Evolutionary conservation across 2,113 vertebrate species (phyloP).

Genomic region (Anoplopoma fimbria): DNA sequence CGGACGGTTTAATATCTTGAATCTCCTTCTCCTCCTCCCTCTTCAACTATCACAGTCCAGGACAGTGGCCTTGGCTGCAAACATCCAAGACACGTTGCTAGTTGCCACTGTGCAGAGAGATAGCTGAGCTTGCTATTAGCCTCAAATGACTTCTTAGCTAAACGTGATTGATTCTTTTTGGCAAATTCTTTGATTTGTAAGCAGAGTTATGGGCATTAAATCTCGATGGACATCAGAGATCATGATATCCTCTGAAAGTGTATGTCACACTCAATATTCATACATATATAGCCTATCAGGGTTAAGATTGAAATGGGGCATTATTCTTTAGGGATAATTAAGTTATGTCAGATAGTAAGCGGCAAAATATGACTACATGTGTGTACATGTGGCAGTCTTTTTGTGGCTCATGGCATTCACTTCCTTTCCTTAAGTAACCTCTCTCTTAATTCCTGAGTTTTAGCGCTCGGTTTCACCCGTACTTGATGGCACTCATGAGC

Average conservation of each 20-base stretch:
- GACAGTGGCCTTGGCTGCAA: conserved; percentile 34
- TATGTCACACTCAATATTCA: neutral
- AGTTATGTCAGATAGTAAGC: neutral
- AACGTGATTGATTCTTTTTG: neutral
- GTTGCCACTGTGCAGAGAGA: conserved; percentile 10
- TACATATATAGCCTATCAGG: neutral
- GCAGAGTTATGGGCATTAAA: neutral
- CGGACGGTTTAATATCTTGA: neutral
- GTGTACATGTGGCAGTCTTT: neutral
- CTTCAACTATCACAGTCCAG: conserved; percentile 17
- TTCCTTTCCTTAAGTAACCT: conserved; percentile 25
- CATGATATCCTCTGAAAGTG: neutral
- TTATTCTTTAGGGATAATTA: neutral
- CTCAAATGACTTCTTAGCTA: neutral
- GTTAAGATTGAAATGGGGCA: neutral
- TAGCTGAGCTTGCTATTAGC: neutral
- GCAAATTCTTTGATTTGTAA: neutral
- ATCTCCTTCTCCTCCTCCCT: conserved; percentile 1
- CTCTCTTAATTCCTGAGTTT: conserved; percentile 6
- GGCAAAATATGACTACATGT: neutral
- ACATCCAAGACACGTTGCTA: conserved; percentile 25
- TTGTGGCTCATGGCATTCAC: neutral
- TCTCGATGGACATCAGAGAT: neutral
- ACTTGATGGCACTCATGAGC: conserved; percentile 44
- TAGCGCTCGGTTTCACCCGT: conserved; percentile 18